phyloP scores from a whole-genome alignment of 2,888 invertebrate genomes.

The Lacanobia wlatinum region DNA sequence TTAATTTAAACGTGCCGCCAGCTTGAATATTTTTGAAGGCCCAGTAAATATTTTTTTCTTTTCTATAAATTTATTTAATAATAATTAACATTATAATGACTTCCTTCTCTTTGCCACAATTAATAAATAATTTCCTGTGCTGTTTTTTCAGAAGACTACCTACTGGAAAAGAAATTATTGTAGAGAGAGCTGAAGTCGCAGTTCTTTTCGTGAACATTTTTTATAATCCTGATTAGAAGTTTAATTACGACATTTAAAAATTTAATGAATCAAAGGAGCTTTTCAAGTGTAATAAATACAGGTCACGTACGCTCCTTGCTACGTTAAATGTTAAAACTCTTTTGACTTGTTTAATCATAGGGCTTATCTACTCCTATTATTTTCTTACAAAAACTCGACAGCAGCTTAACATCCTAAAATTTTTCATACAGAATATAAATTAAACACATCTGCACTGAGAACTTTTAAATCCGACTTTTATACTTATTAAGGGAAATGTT shows the following conservation, averaged over 20 bases:
- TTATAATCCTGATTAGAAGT: background rate
- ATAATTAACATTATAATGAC: no score
- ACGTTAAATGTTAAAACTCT: conserved; percentile 2
- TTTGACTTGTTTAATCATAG: conserved; percentile 5
- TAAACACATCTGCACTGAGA: conserved; percentile 54
- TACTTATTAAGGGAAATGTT: conserved; percentile 57
- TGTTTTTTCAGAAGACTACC: background rate
- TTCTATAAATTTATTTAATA: background rate
- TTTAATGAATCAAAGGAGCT: background rate
- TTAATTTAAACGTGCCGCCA: background rate
- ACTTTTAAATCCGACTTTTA: conserved; percentile 55
- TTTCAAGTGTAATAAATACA: background rate
- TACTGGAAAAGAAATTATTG: background rate
- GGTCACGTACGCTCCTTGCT: background rate
- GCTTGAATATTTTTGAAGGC: background rate
- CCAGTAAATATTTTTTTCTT: background rate
- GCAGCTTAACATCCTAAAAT: background rate
- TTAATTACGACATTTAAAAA: background rate
- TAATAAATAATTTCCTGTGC: background rate
- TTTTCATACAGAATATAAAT: conserved; percentile 35
- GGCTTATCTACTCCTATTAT: background rate
- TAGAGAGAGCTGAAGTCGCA: background rate
- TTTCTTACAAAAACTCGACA: conserved; percentile 6
- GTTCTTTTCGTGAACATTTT: background rate
- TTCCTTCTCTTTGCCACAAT: no score